Base-by-base conservation (phyloP, 2,888 invertebrate genomes). In the Amorpha juglandis region DNA sequence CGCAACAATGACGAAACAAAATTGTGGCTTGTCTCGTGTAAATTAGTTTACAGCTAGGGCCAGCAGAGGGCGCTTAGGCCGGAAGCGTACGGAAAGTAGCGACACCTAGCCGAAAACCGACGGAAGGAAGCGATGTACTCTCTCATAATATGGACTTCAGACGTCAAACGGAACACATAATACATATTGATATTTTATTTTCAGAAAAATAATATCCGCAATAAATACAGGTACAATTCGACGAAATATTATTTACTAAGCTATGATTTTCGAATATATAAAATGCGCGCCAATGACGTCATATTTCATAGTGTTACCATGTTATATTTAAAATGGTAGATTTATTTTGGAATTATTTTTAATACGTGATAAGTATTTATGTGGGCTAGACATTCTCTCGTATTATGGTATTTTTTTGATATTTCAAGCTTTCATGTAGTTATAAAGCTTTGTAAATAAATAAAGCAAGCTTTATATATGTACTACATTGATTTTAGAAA, bases 151-250 rank as follows among this genome's bases (percentile, higher is more conserved):
- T n/a, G n/a, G n/a, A n/a, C n/a, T n/a, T n/a, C n/a, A n/a, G n/a
- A n/a, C n/a, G n/a, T n/a, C n/a, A n/a, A n/a, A n/a, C n/a, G n/a
- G n/a, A n/a, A n/a, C n/a, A n/a, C n/a, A n/a, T n/a, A n/a, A n/a
- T n/a, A 88, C 88, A 89, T 75, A 76, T 80, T 80, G 82, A 83
- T 79, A 81, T 89, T 70, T 88, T 88, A 89, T 85, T 90, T 77
- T 73, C 70, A 75, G 74, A 74, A 83, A 86, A 83, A 84, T 81
- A 83, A 86, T 80, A 81, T 82, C 77, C 74, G 81, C 79, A 83
- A 86, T 89, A 86, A 87, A 90, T 88, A 91, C 86, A 89, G 84
- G 86, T 90, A 88, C 86, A 88, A 88, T 90, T 89, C 68, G 78
- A 80, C 75, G 76, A 80, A 83, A 85, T 78, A 68, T 78, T 85